Percentiles rank a stretch among this genome's conserved stretches.
Conservation (phyloP, 2,888 invertebrate genomes). For the Slavum lentiscoides region DNA sequence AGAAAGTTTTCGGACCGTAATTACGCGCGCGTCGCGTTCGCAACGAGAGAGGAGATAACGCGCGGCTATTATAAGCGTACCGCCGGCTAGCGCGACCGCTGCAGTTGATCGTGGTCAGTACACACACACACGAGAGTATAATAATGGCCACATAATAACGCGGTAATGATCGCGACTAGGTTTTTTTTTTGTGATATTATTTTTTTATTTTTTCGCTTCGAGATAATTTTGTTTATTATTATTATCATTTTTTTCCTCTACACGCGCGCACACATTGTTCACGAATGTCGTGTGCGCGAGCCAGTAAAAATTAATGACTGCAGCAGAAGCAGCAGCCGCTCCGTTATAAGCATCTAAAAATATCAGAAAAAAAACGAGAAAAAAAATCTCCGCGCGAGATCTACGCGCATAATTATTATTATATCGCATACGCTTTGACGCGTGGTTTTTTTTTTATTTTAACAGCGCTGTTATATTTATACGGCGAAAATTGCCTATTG, state of each 20-base stretch:
- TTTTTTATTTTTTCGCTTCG: conserved; percentile 19
- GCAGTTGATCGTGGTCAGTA: conserved; percentile 49
- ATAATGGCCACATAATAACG: conserved; percentile 42
- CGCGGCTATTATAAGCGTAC: no score
- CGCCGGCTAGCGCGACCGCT: no score
- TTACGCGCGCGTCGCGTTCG: conserved; percentile 14
- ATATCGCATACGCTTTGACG: conserved; percentile 3
- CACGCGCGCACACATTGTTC: conserved; percentile 33
- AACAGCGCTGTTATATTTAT: conserved; percentile 10
- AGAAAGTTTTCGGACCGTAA: conserved; percentile 50
- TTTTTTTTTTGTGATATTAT: conserved; percentile 4
- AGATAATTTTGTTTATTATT: conserved; percentile 50
- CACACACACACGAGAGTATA: conserved; percentile 14
- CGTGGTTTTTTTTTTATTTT: conserved; percentile 31
- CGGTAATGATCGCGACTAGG: conserved; percentile 49
- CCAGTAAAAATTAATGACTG: conserved; percentile 43
- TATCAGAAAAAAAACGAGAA: no score
- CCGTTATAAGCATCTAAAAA: conserved; percentile 25
- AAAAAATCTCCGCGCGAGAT: conserved; percentile 7
- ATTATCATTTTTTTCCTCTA: conserved; percentile 20
- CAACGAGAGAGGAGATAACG: conserved; percentile 40
- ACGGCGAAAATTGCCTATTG: conserved; percentile 42
- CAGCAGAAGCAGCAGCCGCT: no score
- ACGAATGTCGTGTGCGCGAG: conserved; percentile 42
- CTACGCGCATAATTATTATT: not conserved